Conservation (phyloP, 2,113 vertebrate species). For the Centropus bengalensis region DNA sequence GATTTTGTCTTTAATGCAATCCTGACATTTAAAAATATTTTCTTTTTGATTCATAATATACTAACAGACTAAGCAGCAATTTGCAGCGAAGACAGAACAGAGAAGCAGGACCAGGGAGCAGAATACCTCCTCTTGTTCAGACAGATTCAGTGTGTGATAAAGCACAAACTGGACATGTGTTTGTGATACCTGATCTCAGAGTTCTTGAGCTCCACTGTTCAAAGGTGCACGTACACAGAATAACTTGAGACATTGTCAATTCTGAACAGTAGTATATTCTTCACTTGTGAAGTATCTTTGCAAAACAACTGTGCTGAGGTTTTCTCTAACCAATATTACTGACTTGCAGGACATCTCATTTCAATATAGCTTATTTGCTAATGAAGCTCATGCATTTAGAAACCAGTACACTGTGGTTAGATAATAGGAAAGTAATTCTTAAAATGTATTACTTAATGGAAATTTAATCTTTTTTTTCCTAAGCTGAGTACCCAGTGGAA, state of each 20-base stretch:
- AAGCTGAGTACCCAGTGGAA: neutral
- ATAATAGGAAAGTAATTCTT: neutral
- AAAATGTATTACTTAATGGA: neutral
- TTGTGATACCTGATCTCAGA: neutral
- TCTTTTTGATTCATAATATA: neutral
- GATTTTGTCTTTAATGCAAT: neutral
- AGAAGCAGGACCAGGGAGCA: neutral
- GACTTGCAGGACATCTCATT: neutral
- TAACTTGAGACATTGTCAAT: neutral
- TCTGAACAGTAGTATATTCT: neutral
- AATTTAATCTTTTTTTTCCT: neutral
- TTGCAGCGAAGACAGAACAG: neutral
- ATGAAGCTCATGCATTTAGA: neutral
- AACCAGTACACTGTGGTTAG: neutral
- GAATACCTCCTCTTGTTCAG: neutral
- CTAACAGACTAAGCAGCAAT: neutral
- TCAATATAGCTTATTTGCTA: neutral
- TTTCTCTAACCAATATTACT: neutral
- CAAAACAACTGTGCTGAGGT: neutral
- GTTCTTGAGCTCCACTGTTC: neutral
- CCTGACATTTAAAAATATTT: neutral
- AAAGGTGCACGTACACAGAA: neutral
- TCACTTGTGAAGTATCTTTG: neutral
- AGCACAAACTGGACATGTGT: neutral
- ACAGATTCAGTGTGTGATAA: neutral